Conservation (phyloP, 2,797 vertebrate species). For the Urosaurus nigricauda region DNA sequence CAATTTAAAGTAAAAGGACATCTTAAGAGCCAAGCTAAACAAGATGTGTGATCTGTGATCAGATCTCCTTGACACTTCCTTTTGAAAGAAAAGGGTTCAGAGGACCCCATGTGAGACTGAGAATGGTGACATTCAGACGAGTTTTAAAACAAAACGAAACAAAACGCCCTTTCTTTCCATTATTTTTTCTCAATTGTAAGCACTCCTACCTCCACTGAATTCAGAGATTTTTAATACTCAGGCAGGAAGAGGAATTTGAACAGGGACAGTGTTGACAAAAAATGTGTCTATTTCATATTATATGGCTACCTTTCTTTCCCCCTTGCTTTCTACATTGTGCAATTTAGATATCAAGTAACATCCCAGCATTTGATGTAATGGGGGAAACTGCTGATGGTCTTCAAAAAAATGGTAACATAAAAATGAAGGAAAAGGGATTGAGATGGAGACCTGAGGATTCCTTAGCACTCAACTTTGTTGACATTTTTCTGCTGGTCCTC, state of each 20-base stretch:
- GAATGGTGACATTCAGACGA: not conserved
- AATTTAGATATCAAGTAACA: not conserved
- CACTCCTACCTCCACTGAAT: not conserved
- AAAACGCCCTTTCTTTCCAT: not conserved
- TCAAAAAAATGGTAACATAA: not conserved
- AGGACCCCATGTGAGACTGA: not conserved
- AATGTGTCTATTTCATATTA: not conserved
- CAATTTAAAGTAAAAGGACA: conserved; percentile 8
- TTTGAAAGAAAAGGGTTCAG: not conserved
- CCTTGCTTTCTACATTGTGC: not conserved
- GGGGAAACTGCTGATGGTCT: not conserved
- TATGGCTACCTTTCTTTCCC: not conserved
- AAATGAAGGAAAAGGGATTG: not conserved
- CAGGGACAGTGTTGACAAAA: not conserved
- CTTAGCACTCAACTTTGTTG: not conserved
- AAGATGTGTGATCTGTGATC: not conserved
- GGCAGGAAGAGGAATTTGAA: not conserved
- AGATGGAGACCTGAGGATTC: not conserved
- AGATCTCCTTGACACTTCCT: not conserved
- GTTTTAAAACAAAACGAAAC: not conserved
- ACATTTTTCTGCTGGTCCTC: not conserved
- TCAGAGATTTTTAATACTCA: not conserved
- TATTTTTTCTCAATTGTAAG: not conserved
- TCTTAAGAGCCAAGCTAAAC: not conserved
- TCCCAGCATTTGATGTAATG: not conserved